These are phyloP conservation scores for Rhinatrema bivittatum DNA, from an alignment of 2,797 vertebrate genomes.

Conservation along the genomic window DNA sequence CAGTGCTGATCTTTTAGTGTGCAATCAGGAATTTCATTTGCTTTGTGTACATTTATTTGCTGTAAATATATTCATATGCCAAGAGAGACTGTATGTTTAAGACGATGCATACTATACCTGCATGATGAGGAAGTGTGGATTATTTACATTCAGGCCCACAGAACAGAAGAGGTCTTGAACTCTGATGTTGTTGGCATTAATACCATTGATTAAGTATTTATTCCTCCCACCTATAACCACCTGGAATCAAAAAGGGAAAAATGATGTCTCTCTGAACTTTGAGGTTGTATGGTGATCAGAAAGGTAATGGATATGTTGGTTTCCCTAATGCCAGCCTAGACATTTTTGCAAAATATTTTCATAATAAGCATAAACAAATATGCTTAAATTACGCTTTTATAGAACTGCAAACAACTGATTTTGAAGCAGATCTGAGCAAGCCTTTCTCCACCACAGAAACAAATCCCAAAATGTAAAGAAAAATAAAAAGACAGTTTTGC, in stretches of 20 bases:
- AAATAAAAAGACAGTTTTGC: neutral
- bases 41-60: neutral
- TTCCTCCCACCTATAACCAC: constrained; percentile 83
- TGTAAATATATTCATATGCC: neutral
- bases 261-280: neutral
- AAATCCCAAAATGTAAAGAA: neutral
- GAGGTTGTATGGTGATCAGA: too few species aligned
- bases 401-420: too few species aligned
- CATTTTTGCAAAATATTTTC: too few species aligned
- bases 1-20: neutral
- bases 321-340: too few species aligned
- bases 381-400: too few species aligned
- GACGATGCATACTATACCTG: constrained; percentile 63
- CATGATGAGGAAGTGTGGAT: constrained; percentile 97
- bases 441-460: too few species aligned
- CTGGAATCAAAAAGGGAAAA: constrained; percentile 41
- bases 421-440: too few species aligned
- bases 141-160: constrained; percentile 92
- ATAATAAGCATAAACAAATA: too few species aligned
- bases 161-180: constrained; percentile 96
- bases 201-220: constrained; percentile 92
- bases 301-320: too few species aligned
- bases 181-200: constrained; percentile 75
- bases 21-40: neutral
- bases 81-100: neutral